These are phyloP conservation scores for Ceramica pisi DNA, from an alignment of 2,888 invertebrate genomes.

Conservation along the genomic window DNA sequence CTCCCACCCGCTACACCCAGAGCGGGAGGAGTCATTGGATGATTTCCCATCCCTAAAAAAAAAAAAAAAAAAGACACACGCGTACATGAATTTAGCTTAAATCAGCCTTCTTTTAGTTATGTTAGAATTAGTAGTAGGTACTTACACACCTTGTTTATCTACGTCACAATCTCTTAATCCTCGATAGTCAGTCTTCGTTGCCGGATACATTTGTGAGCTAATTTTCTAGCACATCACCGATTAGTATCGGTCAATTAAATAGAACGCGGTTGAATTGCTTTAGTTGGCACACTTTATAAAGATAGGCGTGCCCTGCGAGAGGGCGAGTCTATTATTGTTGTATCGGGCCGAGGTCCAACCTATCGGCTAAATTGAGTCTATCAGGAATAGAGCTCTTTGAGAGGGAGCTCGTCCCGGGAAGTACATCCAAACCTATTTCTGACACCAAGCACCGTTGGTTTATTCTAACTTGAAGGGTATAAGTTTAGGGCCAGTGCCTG, in stretches of 20 bases:
- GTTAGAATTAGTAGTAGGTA: neutral
- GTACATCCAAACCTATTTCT: neutral
- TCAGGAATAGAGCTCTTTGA: neutral
- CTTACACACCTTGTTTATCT: neutral
- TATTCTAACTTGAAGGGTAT: neutral
- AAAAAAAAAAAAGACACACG: no score
- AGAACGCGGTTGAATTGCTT: slow-evolving; percentile 17
- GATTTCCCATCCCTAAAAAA: no score
- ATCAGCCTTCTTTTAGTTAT: no score
- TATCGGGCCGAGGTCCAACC: slow-evolving; percentile 39
- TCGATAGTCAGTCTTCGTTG: slow-evolving; percentile 5
- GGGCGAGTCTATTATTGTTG: slow-evolving; percentile 15
- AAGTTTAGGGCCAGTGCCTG: no score
- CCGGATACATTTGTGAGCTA: slow-evolving; percentile 1
- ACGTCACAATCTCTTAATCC: neutral
- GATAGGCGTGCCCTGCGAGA: slow-evolving; percentile 11
- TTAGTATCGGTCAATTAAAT: slow-evolving; percentile 36
- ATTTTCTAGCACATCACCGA: slow-evolving; percentile 6
- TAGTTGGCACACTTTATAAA: slow-evolving; percentile 35
- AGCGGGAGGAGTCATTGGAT: no score
- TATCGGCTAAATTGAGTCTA: slow-evolving; percentile 20
- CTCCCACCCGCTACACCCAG: no score
- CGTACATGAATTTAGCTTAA: no score
- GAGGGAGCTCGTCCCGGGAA: neutral
- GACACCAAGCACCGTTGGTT: neutral